Conservation (phyloP, 2,797 vertebrate species). For the Melanotaenia trifasciata region DNA sequence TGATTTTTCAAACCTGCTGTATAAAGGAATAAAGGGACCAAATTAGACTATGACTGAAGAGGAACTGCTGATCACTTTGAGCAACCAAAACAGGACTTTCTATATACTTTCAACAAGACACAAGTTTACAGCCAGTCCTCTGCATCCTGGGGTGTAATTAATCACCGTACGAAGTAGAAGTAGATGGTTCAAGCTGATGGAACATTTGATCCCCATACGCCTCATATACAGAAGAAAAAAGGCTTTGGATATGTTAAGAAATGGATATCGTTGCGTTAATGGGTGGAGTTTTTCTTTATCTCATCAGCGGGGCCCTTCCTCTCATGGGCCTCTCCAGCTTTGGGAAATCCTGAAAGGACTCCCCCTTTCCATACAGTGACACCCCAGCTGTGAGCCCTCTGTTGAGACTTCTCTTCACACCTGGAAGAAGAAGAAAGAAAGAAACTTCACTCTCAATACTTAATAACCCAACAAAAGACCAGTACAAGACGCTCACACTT, state of each 20-base stretch:
- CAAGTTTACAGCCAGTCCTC: conserved; percentile 2
- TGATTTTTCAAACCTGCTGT: not conserved
- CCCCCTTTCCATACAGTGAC: not conserved
- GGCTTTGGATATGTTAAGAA: conserved; percentile 19
- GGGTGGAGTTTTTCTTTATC: conserved; percentile 31
- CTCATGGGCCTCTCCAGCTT: conserved; percentile 13
- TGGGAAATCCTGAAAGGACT: conserved; percentile 14
- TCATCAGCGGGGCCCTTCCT: conserved; percentile 6
- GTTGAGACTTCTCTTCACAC: conserved; percentile 39
- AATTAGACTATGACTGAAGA: not conserved
- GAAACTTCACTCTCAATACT: conserved; percentile 40
- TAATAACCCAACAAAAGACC: conserved; percentile 39
- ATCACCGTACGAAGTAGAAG: conserved; percentile 16
- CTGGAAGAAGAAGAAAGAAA: conserved; percentile 37
- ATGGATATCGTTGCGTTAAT: not conserved
- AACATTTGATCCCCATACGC: not conserved
- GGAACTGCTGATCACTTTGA: not conserved
- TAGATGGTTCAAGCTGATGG: conserved; percentile 1
- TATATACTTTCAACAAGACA: not conserved
- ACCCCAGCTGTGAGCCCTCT: conserved; percentile 30
- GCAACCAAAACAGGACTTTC: conserved; percentile 10
- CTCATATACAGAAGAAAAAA: not conserved
- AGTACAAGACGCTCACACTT: conserved; percentile 22
- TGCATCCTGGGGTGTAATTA: conserved; percentile 29
- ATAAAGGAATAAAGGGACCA: conserved; percentile 1